phyloP scores from a whole-genome alignment of 2,888 invertebrate genomes.

The Lepidocyrtinus sp. region DNA sequence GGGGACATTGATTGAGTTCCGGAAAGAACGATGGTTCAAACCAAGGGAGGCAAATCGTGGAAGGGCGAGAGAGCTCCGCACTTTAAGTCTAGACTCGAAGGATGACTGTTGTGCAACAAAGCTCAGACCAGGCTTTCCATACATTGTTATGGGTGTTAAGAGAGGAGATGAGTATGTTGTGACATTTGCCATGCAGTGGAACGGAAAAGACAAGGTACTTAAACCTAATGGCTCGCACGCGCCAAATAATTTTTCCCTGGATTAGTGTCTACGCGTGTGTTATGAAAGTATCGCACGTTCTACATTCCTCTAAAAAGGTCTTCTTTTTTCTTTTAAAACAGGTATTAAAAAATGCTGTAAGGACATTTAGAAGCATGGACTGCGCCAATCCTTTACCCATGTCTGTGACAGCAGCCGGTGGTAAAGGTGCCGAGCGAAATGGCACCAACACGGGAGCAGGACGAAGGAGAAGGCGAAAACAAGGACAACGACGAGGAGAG shows the following conservation, averaged over 20 bases:
- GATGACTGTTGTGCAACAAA: constrained; percentile 73
- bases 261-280: too few relatives aligned
- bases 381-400: constrained; percentile 72
- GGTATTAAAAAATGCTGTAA: constrained; percentile 72
- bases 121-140: constrained; percentile 70
- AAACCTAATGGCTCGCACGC: neutral
- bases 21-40: constrained; percentile 71
- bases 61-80: constrained; percentile 71
- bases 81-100: constrained; percentile 71
- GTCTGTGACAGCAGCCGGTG: constrained; percentile 69
- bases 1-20: constrained; percentile 71
- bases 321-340: constrained; percentile 67
- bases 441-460: constrained; percentile 27
- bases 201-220: constrained; percentile 71
- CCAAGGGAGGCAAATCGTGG: constrained; percentile 69
- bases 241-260: too few relatives aligned
- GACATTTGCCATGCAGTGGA: constrained; percentile 74
- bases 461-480: constrained; percentile 62
- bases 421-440: constrained; percentile 46
- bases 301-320: too few relatives aligned
- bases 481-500: constrained; percentile 49
- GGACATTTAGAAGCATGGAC: constrained; percentile 72
- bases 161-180: constrained; percentile 71
- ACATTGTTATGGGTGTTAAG: constrained; percentile 73
- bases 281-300: too few relatives aligned